Conservation (phyloP, 2,888 invertebrate genomes). For the Xestoiulus laeticollis region DNA sequence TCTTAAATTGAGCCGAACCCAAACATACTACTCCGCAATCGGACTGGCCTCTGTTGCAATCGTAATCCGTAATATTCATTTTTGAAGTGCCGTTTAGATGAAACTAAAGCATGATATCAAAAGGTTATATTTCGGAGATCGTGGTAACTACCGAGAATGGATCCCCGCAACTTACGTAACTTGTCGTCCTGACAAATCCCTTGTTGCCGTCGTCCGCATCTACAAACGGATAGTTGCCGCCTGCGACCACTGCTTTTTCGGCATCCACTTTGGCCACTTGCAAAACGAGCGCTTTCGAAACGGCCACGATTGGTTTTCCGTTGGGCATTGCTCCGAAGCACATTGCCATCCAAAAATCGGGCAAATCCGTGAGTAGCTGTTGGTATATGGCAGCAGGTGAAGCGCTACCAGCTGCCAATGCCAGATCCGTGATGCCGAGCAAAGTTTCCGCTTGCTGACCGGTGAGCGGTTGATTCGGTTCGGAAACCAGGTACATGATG, state of each 20-base stretch:
- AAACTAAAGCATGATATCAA: too few species aligned
- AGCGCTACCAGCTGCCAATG: neutral
- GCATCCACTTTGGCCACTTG: constrained; percentile 29
- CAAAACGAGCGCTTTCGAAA: neutral
- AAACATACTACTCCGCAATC: constrained; percentile 39
- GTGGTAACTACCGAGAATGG: neutral
- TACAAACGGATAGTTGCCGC: neutral
- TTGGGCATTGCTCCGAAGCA: neutral
- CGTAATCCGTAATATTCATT: neutral
- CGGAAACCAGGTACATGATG: neutral
- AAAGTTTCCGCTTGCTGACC: neutral
- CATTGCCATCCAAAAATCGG: constrained; percentile 45
- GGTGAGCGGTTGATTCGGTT: neutral
- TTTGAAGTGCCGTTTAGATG: neutral
- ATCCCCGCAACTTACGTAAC: neutral
- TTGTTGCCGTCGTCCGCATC: neutral
- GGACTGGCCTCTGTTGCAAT: neutral
- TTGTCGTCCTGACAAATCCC: neutral
- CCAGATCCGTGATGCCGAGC: neutral
- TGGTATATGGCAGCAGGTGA: neutral
- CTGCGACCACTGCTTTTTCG: neutral
- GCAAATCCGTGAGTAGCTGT: constrained; percentile 39
- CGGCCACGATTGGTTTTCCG: constrained; percentile 9
- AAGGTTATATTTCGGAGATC: too few species aligned
- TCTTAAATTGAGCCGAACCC: constrained; percentile 32